A percentile compares a stretch with the other conserved stretches of the same genome.
These are phyloP conservation scores for Onychorhynchus coronatus DNA, from an alignment of 2,113 vertebrate genomes.

Conservation along the genomic window DNA sequence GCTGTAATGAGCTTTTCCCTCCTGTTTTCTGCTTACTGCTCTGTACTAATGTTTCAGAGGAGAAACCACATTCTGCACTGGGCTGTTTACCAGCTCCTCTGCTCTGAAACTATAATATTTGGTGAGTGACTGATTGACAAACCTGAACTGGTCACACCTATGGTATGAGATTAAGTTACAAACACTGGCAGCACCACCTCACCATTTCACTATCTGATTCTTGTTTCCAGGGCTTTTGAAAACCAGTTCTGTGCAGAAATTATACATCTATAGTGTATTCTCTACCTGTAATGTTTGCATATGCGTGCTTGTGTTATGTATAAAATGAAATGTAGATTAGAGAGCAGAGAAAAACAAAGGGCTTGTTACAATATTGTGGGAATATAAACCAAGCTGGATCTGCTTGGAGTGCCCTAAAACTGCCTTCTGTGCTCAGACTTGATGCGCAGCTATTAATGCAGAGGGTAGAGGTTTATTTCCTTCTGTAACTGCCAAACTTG, in stretches of 20 bases:
- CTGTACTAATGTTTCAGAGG: neutral
- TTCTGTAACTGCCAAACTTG: neutral
- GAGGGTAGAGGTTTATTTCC: neutral
- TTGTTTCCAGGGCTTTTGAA: neutral
- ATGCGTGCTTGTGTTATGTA: neutral
- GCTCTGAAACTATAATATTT: constrained; percentile 51
- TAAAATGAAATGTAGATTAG: neutral
- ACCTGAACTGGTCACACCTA: neutral
- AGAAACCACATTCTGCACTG: neutral
- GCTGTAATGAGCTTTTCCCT: neutral
- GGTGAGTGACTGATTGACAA: constrained; percentile 50
- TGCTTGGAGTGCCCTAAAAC: neutral
- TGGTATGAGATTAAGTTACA: neutral
- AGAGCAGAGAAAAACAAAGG: neutral
- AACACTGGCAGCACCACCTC: neutral
- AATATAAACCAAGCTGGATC: neutral
- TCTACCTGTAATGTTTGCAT: neutral
- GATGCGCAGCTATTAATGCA: neutral
- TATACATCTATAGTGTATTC: neutral
- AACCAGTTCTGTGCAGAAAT: neutral
- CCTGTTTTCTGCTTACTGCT: neutral
- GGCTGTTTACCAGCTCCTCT: neutral
- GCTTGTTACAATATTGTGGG: neutral
- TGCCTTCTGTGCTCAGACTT: neutral
- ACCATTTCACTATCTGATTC: neutral